Conservation (phyloP, 1,140 invertebrate species). For the Phocides pigmalion region DNA sequence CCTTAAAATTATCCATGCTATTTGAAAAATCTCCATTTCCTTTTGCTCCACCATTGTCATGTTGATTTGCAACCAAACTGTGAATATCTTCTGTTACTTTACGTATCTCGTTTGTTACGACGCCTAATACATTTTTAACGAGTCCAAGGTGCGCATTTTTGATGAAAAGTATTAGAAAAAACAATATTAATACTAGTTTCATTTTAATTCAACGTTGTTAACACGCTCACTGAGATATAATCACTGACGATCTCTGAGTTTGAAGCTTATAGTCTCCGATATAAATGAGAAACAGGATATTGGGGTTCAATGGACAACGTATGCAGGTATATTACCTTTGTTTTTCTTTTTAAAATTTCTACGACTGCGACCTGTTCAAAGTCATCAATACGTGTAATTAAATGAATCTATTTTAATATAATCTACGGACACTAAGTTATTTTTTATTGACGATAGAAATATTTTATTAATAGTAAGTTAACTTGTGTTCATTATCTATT, state of each 20-base stretch:
- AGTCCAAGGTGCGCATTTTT: background rate
- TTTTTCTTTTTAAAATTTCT: too few species aligned
- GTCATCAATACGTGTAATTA: background rate
- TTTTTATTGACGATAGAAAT: too few species aligned
- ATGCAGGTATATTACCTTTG: background rate
- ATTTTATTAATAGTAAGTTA: too few species aligned
- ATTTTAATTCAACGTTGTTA: constrained; percentile 8
- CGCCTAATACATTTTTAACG: background rate
- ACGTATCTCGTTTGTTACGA: constrained; percentile 1
- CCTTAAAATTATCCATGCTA: background rate
- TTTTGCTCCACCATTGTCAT: background rate
- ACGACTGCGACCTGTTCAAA: too few species aligned
- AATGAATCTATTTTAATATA: background rate
- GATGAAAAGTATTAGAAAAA: background rate
- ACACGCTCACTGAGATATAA: constrained; percentile 1
- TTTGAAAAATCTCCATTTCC: background rate
- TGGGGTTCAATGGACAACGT: background rate
- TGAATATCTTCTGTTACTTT: background rate
- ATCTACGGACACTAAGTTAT: too few species aligned
- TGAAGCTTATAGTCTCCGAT: background rate
- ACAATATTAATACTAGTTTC: background rate
- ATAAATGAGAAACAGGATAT: background rate
- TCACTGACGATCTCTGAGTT: background rate
- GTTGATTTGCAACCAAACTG: background rate
- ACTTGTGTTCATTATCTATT: too few species aligned